phyloP scores from a whole-genome alignment of 2,113 vertebrate genomes.

The Oceanodroma tethys region DNA sequence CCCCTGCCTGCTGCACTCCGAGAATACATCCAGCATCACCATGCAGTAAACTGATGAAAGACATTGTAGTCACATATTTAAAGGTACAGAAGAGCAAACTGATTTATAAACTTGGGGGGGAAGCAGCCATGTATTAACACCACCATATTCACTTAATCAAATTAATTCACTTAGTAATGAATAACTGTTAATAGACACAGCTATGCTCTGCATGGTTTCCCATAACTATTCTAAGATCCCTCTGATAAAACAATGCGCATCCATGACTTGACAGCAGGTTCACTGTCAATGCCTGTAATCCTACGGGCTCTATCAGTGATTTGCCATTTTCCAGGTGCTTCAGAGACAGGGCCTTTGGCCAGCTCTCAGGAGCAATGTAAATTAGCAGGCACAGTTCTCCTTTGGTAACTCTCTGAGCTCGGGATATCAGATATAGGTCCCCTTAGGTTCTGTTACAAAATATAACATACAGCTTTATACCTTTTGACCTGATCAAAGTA shows the following conservation, averaged over 20 bases:
- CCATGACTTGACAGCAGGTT: background rate
- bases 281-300: too few relatives aligned
- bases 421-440: background rate
- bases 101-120: background rate
- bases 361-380: background rate
- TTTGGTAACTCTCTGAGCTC: background rate
- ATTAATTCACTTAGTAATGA: background rate
- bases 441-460: too few relatives aligned
- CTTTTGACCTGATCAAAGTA: background rate
- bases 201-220: background rate
- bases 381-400: background rate
- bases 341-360: background rate
- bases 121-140: background rate
- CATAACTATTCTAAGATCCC: background rate
- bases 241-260: accelerated
- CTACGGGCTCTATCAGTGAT: accelerated
- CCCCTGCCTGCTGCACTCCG: too few relatives aligned
- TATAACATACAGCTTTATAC: background rate
- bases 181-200: background rate
- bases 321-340: background rate
- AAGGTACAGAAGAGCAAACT: background rate
- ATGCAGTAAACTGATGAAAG: background rate
- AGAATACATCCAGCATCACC: accelerated
- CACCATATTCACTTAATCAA: background rate
- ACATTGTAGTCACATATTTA: background rate